A percentile compares a stretch with the other conserved stretches of the same genome.
These are phyloP conservation scores for Beris chalybata DNA, from an alignment of 2,888 invertebrate species.

Conservation along the genomic window DNA sequence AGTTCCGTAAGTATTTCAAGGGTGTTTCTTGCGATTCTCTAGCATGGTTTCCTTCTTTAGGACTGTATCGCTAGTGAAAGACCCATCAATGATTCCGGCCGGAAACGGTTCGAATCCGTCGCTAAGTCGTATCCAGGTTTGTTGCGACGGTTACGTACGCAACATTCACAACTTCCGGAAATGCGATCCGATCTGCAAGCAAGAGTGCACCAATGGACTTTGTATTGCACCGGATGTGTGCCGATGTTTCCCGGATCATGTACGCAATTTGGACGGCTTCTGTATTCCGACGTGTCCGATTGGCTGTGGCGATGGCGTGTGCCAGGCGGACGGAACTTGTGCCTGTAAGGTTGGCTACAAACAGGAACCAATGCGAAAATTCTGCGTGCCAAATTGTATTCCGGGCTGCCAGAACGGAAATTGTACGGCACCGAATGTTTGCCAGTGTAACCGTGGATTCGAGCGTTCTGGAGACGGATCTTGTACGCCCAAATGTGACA, in stretches of 20 bases:
- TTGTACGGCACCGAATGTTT: slow-evolving; percentile 55
- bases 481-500: slow-evolving; percentile 43
- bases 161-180: slow-evolving; percentile 60
- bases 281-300: slow-evolving; percentile 71
- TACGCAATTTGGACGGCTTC: slow-evolving; percentile 59
- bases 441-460: slow-evolving; percentile 53
- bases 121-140: slow-evolving; percentile 67
- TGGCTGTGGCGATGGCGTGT: slow-evolving; percentile 68
- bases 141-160: slow-evolving; percentile 71
- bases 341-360: slow-evolving; percentile 59
- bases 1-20: slow-evolving; percentile 52
- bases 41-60: slow-evolving; percentile 41
- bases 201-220: slow-evolving; percentile 58
- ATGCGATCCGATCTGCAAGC: slow-evolving; percentile 57
- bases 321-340: slow-evolving; percentile 64
- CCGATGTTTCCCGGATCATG: slow-evolving; percentile 59
- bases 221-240: slow-evolving; percentile 59
- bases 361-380: slow-evolving; percentile 56
- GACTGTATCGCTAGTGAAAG: slow-evolving; percentile 48
- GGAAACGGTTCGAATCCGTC: slow-evolving; percentile 60
- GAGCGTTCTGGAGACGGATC: slow-evolving; percentile 45
- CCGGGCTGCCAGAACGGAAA: slow-evolving; percentile 55
- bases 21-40: not conserved
- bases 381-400: slow-evolving; percentile 61
- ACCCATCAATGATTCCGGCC: slow-evolving; percentile 43